Evolutionary conservation across 2,888 invertebrate genomes (phyloP).

Genomic region (Hypomecis atomaria): DNA sequence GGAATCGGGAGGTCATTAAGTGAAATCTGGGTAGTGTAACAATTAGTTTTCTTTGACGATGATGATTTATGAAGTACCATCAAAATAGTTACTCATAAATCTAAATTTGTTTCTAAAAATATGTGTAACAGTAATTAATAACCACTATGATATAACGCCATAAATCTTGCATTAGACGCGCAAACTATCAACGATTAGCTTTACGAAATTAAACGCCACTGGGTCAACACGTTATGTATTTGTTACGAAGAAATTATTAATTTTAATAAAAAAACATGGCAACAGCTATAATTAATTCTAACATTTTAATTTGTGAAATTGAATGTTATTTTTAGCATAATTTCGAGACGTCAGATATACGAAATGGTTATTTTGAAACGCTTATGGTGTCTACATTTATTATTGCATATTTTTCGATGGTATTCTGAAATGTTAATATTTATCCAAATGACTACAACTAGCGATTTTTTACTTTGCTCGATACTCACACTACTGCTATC

Average conservation of each 20-base stretch:
- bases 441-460: too few species aligned
- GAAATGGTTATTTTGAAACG: conserved; percentile 15
- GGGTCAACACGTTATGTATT: conserved; percentile 39
- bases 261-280: conserved; percentile 21
- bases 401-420: background rate
- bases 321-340: conserved; percentile 19
- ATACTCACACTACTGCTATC: too few species aligned
- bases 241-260: conserved; percentile 33
- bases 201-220: conserved; percentile 33
- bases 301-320: conserved; percentile 33
- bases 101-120: conserved; percentile 7
- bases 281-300: conserved; percentile 33
- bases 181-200: conserved; percentile 21
- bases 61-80: too few species aligned
- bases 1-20: too few species aligned
- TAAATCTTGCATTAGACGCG: conserved; percentile 29
- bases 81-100: conserved; percentile 10
- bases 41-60: too few species aligned
- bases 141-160: conserved; percentile 22
- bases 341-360: conserved; percentile 16
- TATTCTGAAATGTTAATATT: background rate
- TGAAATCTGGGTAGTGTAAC: too few species aligned
- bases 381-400: background rate
- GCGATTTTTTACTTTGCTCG: too few species aligned
- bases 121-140: conserved; percentile 16